Base-by-base conservation (phyloP, 1,140 invertebrate species). In the Drosophila elegans region DNA sequence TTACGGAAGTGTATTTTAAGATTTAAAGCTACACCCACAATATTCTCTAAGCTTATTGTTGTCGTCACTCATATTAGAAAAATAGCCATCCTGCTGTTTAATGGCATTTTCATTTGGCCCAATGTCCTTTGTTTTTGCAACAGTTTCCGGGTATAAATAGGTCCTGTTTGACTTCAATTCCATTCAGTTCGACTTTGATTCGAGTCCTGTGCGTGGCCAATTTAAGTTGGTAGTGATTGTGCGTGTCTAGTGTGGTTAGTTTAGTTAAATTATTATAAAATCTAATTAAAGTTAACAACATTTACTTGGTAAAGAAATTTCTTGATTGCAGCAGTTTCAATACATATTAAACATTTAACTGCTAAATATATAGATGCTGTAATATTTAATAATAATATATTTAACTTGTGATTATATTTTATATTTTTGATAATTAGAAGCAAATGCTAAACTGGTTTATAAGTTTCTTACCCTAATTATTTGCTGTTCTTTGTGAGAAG, bases 141-240 rank as follows among this genome's bases (percentile, higher is more conserved):
- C 41, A 44, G 38, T 56, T 60, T 48, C 60, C 25, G 49, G 66
- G 69, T 88, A 86, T 86, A 86, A 86, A 86, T 86, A 86, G 83
- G 32, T 61, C 69, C 51, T 63, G 56, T 25, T 29, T 4, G 34
- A 34, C 38, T 42, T 4, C 9, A 45, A 56, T n/a, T 59, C 41
- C 13, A 55, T 39, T 67, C 72, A 86, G 83, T 86, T 67, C 12
- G 53, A 39, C 45, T 51, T 49, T 53, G 56, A 49, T 29, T 38
- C 53, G 52, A 41, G 61, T 75, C 39, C 38, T 74, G 52, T 52
- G 52, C 48, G 32, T 54, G 68, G 27, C n/a, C 9, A 59, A 25
- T 13, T 54, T 0, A 3, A 5, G 3, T 16, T 0, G 45, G 10
- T 72, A 36, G 67, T 34, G 29, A 48, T 53, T 46, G 42, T 69